Evolutionary conservation across 37 sponge, comb jelly and placozoan genomes (phyloP), one percentile per base, ranked within the genome.

Genomic region (Beroe forskalii): DNA sequence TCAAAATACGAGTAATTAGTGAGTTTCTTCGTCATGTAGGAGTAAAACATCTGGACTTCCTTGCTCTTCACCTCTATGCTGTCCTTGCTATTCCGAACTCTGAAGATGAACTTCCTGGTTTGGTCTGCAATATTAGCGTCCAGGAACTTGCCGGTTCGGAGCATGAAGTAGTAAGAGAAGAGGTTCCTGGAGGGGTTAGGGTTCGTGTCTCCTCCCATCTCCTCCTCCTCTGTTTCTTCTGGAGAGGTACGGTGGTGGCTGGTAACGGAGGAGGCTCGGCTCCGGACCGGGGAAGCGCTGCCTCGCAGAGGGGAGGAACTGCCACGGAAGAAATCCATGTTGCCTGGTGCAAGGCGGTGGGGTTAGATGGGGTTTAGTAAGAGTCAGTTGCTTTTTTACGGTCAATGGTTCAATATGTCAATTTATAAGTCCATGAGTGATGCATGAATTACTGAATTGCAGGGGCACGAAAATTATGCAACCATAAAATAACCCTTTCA

Each of bases 11-110:
- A 39, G 38, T 35, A 72, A 33, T 72, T 32, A 8, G 2, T 3
- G 28, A 72, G 14, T 72, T 20, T 32, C 40, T 72, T 72, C 2
- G 40, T 72, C 75, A 72, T 72, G 75, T 22, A 72, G 12, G 38
- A 3, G 38, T 72, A 72, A 32, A 72, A 72, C 75, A 38, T 72
- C 75, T 72, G 75, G 33, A 72, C 75, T 39, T 72, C 75, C 38
- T 32, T 38, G 19, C 40, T 37, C 22, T 30, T 72, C 9, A 38
- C 22, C 1, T 32, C 31, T 20, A 72, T 72, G 31, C 14, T 22
- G 2, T 32, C 75, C 38, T 72, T 37, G 40, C 38, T 32, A 22
- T 39, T 22, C 22, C 40, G 28, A 20, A 72, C 75, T 37, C 75
- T 38, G 75, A 72, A 72, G 3, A 72, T 72, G 38, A 72, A 72